phyloP scores from a whole-genome alignment of 2,113 vertebrate genomes.

The Ciconia stormi region DNA sequence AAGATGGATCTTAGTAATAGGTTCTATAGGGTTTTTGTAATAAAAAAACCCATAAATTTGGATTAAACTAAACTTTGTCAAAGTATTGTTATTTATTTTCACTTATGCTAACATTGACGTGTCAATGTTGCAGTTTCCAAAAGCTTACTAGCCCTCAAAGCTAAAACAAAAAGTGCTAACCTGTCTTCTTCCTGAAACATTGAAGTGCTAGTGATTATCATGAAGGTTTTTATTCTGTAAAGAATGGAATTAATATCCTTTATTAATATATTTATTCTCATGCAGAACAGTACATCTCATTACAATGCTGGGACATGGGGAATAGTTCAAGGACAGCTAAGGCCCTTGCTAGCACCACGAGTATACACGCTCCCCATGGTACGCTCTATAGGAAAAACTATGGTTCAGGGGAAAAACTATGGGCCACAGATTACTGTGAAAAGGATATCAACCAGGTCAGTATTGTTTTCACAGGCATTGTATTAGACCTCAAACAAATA shows the following conservation, averaged over 20 bases:
- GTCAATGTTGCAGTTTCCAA: not conserved
- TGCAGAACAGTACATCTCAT: slow-evolving; percentile 84
- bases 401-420: slow-evolving; percentile 89
- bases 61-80: not conserved
- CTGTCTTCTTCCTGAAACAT: not conserved
- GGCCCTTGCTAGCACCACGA: slow-evolving; percentile 80
- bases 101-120: not conserved
- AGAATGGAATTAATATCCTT: not conserved
- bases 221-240: not conserved
- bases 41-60: not conserved
- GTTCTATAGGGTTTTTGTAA: not conserved
- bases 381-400: slow-evolving; percentile 87
- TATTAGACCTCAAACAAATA: not conserved
- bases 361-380: slow-evolving; percentile 88
- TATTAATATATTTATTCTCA: not conserved
- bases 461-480: not conserved
- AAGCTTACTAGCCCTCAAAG: not conserved
- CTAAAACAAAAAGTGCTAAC: not conserved
- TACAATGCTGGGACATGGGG: slow-evolving; percentile 86
- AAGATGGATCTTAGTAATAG: not conserved
- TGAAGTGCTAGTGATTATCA: not conserved
- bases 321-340: slow-evolving; percentile 83
- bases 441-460: slow-evolving; percentile 86
- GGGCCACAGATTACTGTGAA: slow-evolving; percentile 88
- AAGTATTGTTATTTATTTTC: not conserved